A percentile compares a stretch with the other conserved stretches of the same genome.
Conservation (phyloP, 2,888 invertebrate genomes). For the Acanthopleura granulata region DNA sequence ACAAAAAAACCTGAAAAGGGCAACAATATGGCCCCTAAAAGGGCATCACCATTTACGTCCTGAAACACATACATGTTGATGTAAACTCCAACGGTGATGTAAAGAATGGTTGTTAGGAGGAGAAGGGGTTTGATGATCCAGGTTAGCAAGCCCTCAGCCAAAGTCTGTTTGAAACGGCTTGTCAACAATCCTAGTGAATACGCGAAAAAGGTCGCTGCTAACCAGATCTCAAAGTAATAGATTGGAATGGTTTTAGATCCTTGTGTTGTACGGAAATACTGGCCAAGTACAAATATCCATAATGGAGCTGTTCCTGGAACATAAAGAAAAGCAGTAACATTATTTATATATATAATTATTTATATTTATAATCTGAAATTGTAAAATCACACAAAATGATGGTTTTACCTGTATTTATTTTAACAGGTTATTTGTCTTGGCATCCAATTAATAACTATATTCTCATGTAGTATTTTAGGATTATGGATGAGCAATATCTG, state of each 20-base stretch:
- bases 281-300: slow-evolving; percentile 62
- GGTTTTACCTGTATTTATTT: no score
- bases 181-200: slow-evolving; percentile 61
- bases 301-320: slow-evolving; percentile 60
- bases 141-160: slow-evolving; percentile 62
- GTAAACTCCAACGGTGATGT: slow-evolving; percentile 68
- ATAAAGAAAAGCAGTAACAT: not conserved
- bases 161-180: slow-evolving; percentile 52
- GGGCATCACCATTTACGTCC: slow-evolving; percentile 48
- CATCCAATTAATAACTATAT: no score
- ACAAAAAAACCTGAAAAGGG: slow-evolving; percentile 55
- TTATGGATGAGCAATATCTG: no score
- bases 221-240: slow-evolving; percentile 62
- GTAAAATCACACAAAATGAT: slow-evolving; percentile 2
- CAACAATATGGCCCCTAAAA: slow-evolving; percentile 53
- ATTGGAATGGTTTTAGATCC: slow-evolving; percentile 54
- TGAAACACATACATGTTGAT: slow-evolving; percentile 68
- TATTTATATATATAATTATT: no score
- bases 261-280: slow-evolving; percentile 51
- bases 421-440: no score
- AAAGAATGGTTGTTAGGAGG: slow-evolving; percentile 64
- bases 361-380: not conserved
- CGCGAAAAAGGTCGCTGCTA: slow-evolving; percentile 58
- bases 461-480: no score
- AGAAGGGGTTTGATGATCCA: slow-evolving; percentile 68